A percentile compares a stretch with the other conserved stretches of the same genome.
Conservation (phyloP, 1,140 invertebrate genomes). For the Hycleus cichorii region DNA sequence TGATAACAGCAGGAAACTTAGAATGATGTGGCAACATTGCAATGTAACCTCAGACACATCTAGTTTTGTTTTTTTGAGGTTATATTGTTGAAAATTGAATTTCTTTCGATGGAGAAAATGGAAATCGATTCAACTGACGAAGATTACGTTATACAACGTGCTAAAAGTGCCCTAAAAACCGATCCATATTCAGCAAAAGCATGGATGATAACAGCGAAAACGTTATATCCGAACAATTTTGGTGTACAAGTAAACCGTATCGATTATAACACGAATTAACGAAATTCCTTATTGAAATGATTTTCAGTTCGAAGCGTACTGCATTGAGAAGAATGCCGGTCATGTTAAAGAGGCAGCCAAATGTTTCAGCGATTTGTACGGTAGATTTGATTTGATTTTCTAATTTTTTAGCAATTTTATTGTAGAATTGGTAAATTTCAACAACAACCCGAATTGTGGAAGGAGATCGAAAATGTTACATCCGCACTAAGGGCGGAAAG, state of each 20-base stretch:
- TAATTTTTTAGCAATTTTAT: not conserved
- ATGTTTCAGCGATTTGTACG: constrained; percentile 61
- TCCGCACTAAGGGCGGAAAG: constrained; percentile 56
- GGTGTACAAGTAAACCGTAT: constrained; percentile 60
- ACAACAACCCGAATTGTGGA: constrained; percentile 57
- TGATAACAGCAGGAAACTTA: too few relatives aligned
- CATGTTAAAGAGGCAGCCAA: constrained; percentile 76
- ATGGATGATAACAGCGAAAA: constrained; percentile 86
- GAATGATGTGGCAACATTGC: too few relatives aligned
- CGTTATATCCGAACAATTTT: constrained; percentile 77
- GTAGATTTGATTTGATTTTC: constrained; percentile 21
- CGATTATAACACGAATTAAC: not conserved
- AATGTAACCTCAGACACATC: too few relatives aligned
- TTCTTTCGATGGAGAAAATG: not conserved
- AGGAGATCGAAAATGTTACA: constrained; percentile 72
- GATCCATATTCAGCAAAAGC: constrained; percentile 77
- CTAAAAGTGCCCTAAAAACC: constrained; percentile 59
- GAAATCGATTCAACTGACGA: constrained; percentile 49
- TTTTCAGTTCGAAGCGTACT: constrained; percentile 68
- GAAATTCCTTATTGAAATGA: not conserved
- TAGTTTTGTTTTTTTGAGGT: too few relatives aligned
- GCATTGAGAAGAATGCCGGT: constrained; percentile 68
- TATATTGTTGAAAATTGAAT: too few relatives aligned
- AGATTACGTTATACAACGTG: constrained; percentile 70
- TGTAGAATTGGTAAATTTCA: constrained; percentile 42